Evolutionary conservation across 2,797 vertebrate species (phyloP), one percentile per base, ranked within the genome.

Genomic region (Nyctibius grandis): DNA sequence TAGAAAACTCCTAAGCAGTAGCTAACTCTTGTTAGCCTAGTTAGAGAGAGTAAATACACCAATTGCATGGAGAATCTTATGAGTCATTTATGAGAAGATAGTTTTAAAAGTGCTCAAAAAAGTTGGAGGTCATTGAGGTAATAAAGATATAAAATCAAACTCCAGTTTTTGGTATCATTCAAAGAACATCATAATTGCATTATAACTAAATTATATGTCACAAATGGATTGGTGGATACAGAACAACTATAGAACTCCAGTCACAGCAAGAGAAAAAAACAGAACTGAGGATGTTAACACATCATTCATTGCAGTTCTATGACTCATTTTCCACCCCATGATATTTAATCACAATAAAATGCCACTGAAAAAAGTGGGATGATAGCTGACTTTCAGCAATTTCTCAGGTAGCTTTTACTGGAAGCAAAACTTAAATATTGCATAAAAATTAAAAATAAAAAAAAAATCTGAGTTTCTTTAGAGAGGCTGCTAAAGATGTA

Each of bases 281-380:
- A 78, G 70, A 88, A 47, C 26, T 33, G 17, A 72, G 21, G 61
- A 78, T 81, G 38, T 79, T 95, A 85, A 78, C 70, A 29, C 14
- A 51, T 83, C 28, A 40, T 74, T 89, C 23, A 12, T 44, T 85
- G 36, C 29, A 77, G 44, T 70, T 94, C 21, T 81, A 17, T 94
- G 93, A 96, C 89, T 96, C 94, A 91, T 93, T 83, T 86, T 91
- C 63, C n/a, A 73, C 47, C 42, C 42, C 38, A 90, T 88, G 85
- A 90, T 94, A 77, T 60, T 91, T 94, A 94, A 97, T 95, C 83
- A 93, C 85, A 90, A 79, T 76, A 47, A 95, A 91, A 81, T 84
- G 48, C n/a, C 61, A 38, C 25, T 77, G 72, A 56, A 89, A 81
- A 85, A 94, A 88, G 45, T 75, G 45, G 34, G 28, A 70, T 64